Evolutionary conservation across 2,797 vertebrate genomes (phyloP).

Genomic region (Synaphobranchus kaupii): DNA sequence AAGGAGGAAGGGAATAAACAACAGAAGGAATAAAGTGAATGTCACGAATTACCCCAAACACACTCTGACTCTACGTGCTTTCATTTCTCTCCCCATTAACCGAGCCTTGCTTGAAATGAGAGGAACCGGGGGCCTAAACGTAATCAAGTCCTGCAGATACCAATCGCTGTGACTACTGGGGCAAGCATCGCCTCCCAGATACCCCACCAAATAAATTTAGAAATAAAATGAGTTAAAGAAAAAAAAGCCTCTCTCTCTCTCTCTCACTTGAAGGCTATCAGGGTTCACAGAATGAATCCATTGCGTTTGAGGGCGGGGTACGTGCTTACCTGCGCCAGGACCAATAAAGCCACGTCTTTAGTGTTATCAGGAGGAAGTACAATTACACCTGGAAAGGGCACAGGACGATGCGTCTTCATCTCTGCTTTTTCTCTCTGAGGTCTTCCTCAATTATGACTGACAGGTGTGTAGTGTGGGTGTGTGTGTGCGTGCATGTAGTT

Average conservation of each 20-base stretch:
- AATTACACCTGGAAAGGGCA: conserved; percentile 69
- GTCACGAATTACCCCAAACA: conserved; percentile 79
- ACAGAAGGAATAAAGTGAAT: conserved; percentile 69
- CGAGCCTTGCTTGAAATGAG: conserved; percentile 77
- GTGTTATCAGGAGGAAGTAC: conserved; percentile 65
- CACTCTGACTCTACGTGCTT: conserved; percentile 73
- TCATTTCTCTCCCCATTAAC: conserved; percentile 82
- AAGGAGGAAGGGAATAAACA: conserved; percentile 35
- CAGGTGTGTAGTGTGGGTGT: conserved; percentile 5
- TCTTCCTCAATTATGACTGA: conserved; percentile 67
- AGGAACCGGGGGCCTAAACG: conserved; percentile 64
- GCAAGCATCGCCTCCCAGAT: conserved; percentile 71
- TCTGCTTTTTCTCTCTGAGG: conserved; percentile 58
- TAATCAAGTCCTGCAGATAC: conserved; percentile 77
- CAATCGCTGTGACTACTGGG: conserved; percentile 75
- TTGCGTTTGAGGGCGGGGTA: conserved; percentile 62
- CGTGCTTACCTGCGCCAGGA: conserved; percentile 56
- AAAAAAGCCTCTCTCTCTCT: conserved; percentile 52
- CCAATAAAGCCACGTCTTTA: conserved; percentile 65
- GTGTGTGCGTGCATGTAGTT: neutral
- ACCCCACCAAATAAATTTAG: conserved; percentile 72
- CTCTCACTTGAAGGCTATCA: conserved; percentile 64
- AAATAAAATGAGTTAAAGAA: conserved; percentile 78
- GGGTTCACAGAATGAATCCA: conserved; percentile 69
- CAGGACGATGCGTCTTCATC: conserved; percentile 57